These are phyloP conservation scores for Denticeps clupeoides DNA, from an alignment of 2,797 vertebrate genomes.

Conservation along the genomic window DNA sequence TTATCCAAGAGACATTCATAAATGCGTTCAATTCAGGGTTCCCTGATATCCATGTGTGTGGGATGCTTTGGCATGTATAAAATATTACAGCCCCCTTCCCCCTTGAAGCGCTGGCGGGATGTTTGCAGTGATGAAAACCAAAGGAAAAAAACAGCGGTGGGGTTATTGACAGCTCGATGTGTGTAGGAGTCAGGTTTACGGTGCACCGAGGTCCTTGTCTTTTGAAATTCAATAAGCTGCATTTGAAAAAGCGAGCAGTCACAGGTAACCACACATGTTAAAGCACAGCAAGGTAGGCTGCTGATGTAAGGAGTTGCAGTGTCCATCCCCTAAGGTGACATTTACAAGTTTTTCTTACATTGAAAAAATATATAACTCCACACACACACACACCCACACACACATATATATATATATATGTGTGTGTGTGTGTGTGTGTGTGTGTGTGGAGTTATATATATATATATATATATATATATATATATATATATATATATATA, in stretches of 20 bases:
- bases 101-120: conserved; percentile 20
- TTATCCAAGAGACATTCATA: conserved; percentile 22
- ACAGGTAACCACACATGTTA: conserved; percentile 54
- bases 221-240: conserved; percentile 73
- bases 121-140: conserved; percentile 32
- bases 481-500: too few species aligned
- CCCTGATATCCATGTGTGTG: conserved; percentile 52
- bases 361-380: conserved; percentile 51
- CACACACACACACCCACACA: conserved; percentile 28
- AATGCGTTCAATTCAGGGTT: conserved; percentile 35
- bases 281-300: conserved; percentile 41
- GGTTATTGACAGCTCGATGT: conserved; percentile 59
- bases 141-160: conserved; percentile 54
- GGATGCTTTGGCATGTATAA: conserved; percentile 59
- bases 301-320: conserved; percentile 56
- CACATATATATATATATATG: conserved; percentile 30
- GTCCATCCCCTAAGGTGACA: conserved; percentile 48
- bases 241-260: conserved; percentile 67
- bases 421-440: too few species aligned
- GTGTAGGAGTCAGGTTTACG: conserved; percentile 52
- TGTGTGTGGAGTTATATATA: too few species aligned
- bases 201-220: conserved; percentile 51
- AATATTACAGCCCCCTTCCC: conserved; percentile 41
- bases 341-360: conserved; percentile 59
- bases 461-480: too few species aligned